Base-by-base conservation (phyloP, 2,113 vertebrate species). In the Semicossyphus pulcher region DNA sequence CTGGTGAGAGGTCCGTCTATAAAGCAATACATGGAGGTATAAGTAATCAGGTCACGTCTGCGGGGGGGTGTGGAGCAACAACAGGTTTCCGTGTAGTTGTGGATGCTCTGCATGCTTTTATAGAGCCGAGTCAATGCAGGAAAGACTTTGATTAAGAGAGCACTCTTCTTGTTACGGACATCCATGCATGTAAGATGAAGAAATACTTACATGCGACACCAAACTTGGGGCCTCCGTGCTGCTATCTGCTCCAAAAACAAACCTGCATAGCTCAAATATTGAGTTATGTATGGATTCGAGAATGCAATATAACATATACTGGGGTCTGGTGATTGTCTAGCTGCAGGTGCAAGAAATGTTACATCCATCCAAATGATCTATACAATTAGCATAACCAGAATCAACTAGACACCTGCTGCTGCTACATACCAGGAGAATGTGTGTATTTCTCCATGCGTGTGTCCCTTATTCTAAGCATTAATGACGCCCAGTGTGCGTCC, bases 331-430 rank as follows among this genome's bases (percentile, higher is more conserved):
- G 63, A 29, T 45, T 64, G 28, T 67, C 32, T 48, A 21, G 51
- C 70, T 47, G 39, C 31, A 41, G 31, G 21, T 20, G 15, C 32
- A 70, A 62, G 18, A 45, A 44, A 75, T 78, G 8, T 65, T 57
- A 74, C 61, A 65, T 68, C 32, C 37, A 34, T 80, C 37, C 49
- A 82, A 81, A 74, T 71, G 32, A 80, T 79, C 25, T 68, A 63
- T 79, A 47, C 70, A 76, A 82, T 83, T 31, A 76, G 41, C 54
- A 83, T 70, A 61, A 70, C 34, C 34, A 69, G 45, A 78, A 81
- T 76, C 26, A 21, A n/a, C n/a, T n/a, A n/a, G n/a, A 72, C 52
- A 63, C 47, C 54, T 51, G 48, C 75, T n/a, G n/a, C n/a, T n/a
- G n/a, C n/a, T n/a, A n/a, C n/a, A n/a, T n/a, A n/a, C n/a, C n/a